Conservation (phyloP, 2,888 invertebrate genomes). For the Macrostomum cliftonense region DNA sequence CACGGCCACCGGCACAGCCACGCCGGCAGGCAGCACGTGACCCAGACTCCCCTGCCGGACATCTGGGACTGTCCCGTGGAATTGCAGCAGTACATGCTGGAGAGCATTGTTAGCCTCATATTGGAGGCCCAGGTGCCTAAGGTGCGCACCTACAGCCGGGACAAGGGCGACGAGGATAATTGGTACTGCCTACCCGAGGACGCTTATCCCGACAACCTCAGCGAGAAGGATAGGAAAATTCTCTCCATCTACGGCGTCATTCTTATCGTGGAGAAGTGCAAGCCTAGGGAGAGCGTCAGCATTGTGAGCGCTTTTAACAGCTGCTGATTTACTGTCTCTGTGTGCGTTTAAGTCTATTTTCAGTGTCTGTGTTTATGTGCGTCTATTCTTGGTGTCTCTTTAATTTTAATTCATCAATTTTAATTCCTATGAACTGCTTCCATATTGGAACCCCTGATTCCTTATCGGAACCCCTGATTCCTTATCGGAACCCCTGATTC, state of each 20-base stretch:
- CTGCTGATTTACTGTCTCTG: not conserved
- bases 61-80: conserved; percentile 75
- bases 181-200: conserved; percentile 37
- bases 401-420: too few species aligned
- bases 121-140: conserved; percentile 7
- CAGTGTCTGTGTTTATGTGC: not conserved
- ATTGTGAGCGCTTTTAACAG: conserved; percentile 26
- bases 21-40: conserved; percentile 47
- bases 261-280: conserved; percentile 73
- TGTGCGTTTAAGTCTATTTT: not conserved
- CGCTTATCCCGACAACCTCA: conserved; percentile 5
- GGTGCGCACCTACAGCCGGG: conserved; percentile 1
- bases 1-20: conserved; percentile 24
- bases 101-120: conserved; percentile 59
- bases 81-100: conserved; percentile 76
- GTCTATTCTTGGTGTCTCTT: too few species aligned
- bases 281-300: conserved; percentile 38
- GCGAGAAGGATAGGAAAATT: conserved; percentile 41
- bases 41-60: conserved; percentile 60
- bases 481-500: too few species aligned
- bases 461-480: too few species aligned
- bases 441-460: too few species aligned
- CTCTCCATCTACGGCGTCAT: conserved; percentile 79
- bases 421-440: too few species aligned
- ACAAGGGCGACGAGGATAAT: conserved; percentile 55